Percentiles rank a stretch among this genome's conserved stretches.
phyloP scores from a whole-genome alignment of 2,797 vertebrate genomes.

The Aratinga solstitialis region DNA sequence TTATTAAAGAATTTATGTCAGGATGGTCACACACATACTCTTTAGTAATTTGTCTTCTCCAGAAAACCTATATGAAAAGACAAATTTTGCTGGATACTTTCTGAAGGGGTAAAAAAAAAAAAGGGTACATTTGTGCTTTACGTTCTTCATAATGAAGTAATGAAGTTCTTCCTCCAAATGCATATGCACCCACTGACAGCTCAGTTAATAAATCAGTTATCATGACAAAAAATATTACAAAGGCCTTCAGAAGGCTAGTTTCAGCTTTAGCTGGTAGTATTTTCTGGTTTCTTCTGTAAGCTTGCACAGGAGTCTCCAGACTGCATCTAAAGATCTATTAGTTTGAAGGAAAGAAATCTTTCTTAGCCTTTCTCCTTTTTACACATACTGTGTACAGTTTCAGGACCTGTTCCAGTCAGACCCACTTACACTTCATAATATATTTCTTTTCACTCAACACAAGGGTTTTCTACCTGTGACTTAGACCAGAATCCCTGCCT shows the following conservation, averaged over 20 bases:
- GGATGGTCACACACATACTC: not conserved
- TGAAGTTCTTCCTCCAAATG: not conserved
- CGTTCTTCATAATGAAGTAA: not conserved
- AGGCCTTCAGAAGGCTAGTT: not conserved
- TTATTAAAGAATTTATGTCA: not conserved
- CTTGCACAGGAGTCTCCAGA: not conserved
- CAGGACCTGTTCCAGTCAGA: not conserved
- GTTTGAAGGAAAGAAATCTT: not conserved
- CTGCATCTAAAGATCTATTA: not conserved
- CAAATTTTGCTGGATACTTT: not conserved
- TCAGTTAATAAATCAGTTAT: not conserved
- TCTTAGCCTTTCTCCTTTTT: not conserved
- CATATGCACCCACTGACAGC: not conserved
- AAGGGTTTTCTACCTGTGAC: not conserved
- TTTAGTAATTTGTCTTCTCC: not conserved
- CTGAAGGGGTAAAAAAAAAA: not conserved
- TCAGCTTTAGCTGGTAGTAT: not conserved
- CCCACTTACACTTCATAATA: not conserved
- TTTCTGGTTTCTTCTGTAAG: not conserved
- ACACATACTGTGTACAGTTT: not conserved
- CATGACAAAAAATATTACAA: not conserved
- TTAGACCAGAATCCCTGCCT: not conserved
- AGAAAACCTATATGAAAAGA: not conserved
- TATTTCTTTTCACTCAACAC: not conserved
- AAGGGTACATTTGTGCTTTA: not conserved